Base-by-base conservation (phyloP, 1,140 invertebrate species). In the Papilio polyxenes region DNA sequence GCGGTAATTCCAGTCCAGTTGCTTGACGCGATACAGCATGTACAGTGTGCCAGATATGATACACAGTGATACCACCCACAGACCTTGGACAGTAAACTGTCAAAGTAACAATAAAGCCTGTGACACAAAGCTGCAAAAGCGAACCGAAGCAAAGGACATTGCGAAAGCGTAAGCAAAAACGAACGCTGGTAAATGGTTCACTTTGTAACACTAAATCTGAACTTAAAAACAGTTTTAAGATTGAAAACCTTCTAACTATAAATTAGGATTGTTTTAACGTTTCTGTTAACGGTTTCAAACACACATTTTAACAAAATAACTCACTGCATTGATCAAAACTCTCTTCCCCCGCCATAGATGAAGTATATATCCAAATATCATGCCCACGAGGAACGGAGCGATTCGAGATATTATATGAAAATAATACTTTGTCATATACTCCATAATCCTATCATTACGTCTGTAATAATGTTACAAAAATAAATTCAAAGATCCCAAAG, bases 361-460 rank as follows among this genome's bases (percentile, higher is more conserved):
- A 7, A 91, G 75, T 59, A 95, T 85, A 20, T 89, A 89, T 23
- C 88, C 88, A 51, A 84, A 85, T 2, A 87, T 62, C 88, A 89
- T 89, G 23, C 88, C 88, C 9, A 89, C 86, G 9, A 89, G 75
- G 75, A 89, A 89, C 7, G 87, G 87, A 11, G 87, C 23, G 3
- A 82, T 81, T 82, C 88, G 69, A 20, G 88, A 83, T 13, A 89
- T 74, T 9, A 85, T 88, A 62, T 89, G 86, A 7, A 87, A 62
- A 59, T 89, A 88, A 62, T 89, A 89, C 53, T 85, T 81, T 37
- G 59, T 48, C 11, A 83, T 53, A 44, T 88, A 87, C 31, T 86
- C 75, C 48, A 83, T 72, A 20, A 75, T 51, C 10, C 82, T 74
- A 7, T 84, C 77, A 20, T n/a, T 59, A 2, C 82, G 82, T 7